Evolutionary conservation across 1,140 invertebrate genomes (phyloP).

Genomic region (Onthophagus taurus): DNA sequence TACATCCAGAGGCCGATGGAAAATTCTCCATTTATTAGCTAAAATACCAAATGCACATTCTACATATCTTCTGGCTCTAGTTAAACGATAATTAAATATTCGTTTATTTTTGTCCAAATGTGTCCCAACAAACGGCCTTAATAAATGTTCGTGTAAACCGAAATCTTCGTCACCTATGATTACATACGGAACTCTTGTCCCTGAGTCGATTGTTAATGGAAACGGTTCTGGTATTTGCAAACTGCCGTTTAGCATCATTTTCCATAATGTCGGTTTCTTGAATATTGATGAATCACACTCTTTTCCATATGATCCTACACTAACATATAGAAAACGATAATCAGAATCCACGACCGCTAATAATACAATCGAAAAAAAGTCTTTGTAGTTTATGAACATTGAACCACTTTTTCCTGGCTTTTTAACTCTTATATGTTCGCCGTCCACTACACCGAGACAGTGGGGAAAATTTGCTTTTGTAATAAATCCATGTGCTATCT

Average conservation of each 20-base stretch:
- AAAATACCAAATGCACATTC: constrained; percentile 42
- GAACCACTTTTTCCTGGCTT: constrained; percentile 27
- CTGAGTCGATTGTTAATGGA: not conserved
- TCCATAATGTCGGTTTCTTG: constrained; percentile 10
- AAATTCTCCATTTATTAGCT: constrained; percentile 36
- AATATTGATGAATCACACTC: constrained; percentile 35
- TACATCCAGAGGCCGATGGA: constrained; percentile 28
- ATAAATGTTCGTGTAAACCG: constrained; percentile 33
- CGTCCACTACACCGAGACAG: constrained; percentile 32
- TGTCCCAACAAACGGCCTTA: constrained; percentile 40
- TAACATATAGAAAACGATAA: constrained; percentile 34
- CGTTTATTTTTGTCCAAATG: constrained; percentile 28
- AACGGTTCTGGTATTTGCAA: constrained; percentile 7
- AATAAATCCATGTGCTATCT: too few species aligned
- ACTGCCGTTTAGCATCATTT: not conserved
- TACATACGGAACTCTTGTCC: too few species aligned
- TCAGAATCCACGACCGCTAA: constrained; percentile 35
- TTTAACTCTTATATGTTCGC: constrained; percentile 36
- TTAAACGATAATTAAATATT: constrained; percentile 40
- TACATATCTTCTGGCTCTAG: constrained; percentile 31
- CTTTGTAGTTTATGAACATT: constrained; percentile 31
- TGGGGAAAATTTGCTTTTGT: too few species aligned
- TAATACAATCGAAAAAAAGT: constrained; percentile 35
- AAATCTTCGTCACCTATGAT: constrained; percentile 40
- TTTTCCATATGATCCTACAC: constrained; percentile 38